Evolutionary conservation across 2,113 vertebrate species (phyloP).

Genomic region (Calonectris borealis): DNA sequence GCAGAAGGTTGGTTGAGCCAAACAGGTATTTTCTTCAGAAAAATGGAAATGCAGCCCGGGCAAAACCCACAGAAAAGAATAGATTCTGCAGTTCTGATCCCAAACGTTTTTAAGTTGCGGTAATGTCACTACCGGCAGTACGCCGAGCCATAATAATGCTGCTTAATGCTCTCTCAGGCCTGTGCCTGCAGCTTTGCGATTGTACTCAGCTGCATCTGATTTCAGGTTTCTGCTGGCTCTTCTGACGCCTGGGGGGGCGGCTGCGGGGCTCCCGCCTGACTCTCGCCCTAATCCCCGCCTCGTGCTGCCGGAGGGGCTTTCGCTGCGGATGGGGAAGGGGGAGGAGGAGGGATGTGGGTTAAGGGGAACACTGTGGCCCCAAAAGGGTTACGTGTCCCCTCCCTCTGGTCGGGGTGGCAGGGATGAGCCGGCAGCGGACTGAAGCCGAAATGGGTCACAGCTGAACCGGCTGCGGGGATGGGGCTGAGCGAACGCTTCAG

Average conservation of each 20-base stretch:
- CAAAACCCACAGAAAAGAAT: background rate
- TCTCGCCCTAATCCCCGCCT: background rate
- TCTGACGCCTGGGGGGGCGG: background rate
- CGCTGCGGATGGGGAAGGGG: background rate
- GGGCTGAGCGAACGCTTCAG: background rate
- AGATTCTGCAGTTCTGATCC: background rate
- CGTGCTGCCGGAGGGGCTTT: background rate
- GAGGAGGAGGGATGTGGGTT: background rate
- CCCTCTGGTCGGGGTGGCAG: background rate
- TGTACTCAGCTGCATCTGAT: background rate
- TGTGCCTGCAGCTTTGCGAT: background rate
- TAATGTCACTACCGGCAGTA: conserved; percentile 15
- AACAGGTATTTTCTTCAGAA: background rate
- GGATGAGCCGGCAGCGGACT: accelerated
- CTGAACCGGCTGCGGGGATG: background rate
- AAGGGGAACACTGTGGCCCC: background rate
- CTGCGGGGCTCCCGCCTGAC: background rate
- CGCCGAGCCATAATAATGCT: background rate
- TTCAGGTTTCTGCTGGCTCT: background rate
- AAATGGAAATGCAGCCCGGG: background rate
- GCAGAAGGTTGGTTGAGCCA: background rate
- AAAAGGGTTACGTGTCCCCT: background rate
- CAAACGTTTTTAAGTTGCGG: background rate
- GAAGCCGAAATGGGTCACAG: background rate
- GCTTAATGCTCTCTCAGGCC: conserved; percentile 31